phyloP scores from a whole-genome alignment of 2,797 vertebrate genomes.

The Tokudaia tokunoshimensis region DNA sequence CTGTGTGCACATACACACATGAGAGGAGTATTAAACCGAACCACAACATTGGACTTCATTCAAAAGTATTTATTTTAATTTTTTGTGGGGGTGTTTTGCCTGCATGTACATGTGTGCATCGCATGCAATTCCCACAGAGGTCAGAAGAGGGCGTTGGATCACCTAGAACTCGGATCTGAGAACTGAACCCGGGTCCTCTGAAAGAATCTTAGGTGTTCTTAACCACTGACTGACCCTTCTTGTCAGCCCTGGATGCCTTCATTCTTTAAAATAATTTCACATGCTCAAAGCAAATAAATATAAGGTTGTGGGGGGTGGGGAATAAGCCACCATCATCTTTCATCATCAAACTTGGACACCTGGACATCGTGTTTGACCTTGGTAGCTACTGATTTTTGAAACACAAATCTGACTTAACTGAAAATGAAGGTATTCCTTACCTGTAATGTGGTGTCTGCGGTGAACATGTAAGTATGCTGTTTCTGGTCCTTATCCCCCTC shows the following conservation, averaged over 20 bases:
- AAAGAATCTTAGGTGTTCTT: background rate
- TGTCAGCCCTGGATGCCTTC: background rate
- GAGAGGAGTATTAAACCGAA: background rate
- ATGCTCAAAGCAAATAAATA: background rate
- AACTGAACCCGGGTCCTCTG: background rate
- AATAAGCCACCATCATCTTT: background rate
- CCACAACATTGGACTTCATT: background rate
- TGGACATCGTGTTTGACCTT: background rate
- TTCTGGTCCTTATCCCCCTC: background rate
- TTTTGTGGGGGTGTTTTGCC: background rate
- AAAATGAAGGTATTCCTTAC: background rate
- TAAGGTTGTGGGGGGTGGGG: background rate
- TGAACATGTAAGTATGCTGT: background rate
- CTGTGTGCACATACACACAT: accelerated
- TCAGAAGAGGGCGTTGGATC: background rate
- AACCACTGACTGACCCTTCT: too few species aligned
- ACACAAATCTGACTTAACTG: background rate
- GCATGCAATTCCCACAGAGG: background rate
- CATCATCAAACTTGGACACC: background rate
- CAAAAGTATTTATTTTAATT: background rate
- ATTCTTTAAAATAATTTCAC: constrained; percentile 25
- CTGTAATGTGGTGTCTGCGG: background rate
- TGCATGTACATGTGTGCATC: background rate
- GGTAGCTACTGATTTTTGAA: background rate
- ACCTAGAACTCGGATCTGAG: background rate